A percentile compares a stretch with the other conserved stretches of the same genome.
Conservation (phyloP, 2,797 vertebrate species). For the Enteromius thamalakanensis region DNA sequence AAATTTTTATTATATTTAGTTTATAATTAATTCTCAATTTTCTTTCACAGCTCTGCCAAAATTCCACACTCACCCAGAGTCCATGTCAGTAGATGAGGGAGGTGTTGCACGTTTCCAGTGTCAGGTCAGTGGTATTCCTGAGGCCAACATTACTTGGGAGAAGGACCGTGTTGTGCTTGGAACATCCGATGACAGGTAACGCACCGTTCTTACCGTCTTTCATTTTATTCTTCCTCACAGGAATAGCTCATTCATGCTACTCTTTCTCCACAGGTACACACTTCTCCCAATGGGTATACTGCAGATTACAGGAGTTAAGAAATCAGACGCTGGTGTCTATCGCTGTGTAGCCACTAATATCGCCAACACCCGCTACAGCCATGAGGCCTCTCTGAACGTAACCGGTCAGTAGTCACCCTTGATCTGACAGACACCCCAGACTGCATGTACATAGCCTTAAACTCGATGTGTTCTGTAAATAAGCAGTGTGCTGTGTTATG, state of each 20-base stretch:
- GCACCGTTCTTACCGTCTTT: neutral
- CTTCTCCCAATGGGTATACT: conserved; percentile 80
- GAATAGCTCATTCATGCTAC: neutral
- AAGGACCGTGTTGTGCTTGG: conserved; percentile 67
- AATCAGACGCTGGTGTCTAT: conserved; percentile 70
- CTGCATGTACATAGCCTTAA: conserved; percentile 12
- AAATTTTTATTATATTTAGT: neutral
- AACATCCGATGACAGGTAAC: conserved; percentile 70
- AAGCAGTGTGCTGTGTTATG: neutral
- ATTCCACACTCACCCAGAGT: conserved; percentile 79
- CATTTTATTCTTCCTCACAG: neutral
- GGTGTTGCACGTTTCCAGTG: conserved; percentile 78
- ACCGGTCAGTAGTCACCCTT: conserved; percentile 66
- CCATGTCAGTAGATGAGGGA: conserved; percentile 74
- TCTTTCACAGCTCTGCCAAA: conserved; percentile 72
- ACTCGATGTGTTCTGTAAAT: neutral
- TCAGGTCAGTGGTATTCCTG: conserved; percentile 74
- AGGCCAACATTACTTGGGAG: conserved; percentile 82
- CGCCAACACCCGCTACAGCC: conserved; percentile 76
- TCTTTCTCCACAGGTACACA: conserved; percentile 72
- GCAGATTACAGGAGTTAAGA: conserved; percentile 75
- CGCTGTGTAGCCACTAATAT: conserved; percentile 76
- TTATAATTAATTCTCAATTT: neutral
- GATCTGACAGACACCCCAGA: neutral
- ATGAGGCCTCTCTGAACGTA: conserved; percentile 74